Conservation (phyloP, 2,888 invertebrate genomes). For the Keiferia lycopersicella region DNA sequence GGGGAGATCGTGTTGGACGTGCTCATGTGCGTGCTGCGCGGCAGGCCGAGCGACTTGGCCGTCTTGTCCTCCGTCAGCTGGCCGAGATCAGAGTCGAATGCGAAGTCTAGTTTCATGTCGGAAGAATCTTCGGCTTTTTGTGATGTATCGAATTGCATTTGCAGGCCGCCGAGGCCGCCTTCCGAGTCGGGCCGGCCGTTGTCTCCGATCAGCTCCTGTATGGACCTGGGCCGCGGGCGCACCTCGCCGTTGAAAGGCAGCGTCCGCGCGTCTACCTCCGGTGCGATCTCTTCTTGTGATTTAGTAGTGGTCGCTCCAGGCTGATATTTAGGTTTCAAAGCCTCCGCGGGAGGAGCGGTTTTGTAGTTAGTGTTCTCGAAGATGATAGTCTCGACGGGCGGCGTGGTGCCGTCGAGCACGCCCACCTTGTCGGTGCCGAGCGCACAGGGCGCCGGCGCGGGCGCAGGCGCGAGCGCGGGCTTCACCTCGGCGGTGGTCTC, state of each 20-base stretch:
- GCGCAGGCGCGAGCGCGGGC: slow-evolving; percentile 42
- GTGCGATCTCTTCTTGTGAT: slow-evolving; percentile 70
- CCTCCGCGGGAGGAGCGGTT: slow-evolving; percentile 85
- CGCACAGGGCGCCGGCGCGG: slow-evolving; percentile 43
- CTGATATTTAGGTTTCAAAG: slow-evolving; percentile 84
- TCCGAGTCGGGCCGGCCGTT: slow-evolving; percentile 60
- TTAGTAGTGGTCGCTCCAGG: slow-evolving; percentile 67
- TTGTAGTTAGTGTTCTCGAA: slow-evolving; percentile 96
- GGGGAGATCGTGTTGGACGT: slow-evolving; percentile 88
- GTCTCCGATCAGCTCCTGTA: slow-evolving; percentile 73
- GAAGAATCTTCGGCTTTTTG: slow-evolving; percentile 87
- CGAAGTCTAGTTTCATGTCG: slow-evolving; percentile 95
- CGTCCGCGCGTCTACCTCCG: slow-evolving; percentile 75
- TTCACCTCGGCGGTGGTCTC: slow-evolving; percentile 62
- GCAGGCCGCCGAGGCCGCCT: slow-evolving; percentile 80
- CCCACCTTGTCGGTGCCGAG: slow-evolving; percentile 75
- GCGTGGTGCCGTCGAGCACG: slow-evolving; percentile 87
- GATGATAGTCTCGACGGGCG: slow-evolving; percentile 93
- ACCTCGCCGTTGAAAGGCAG: slow-evolving; percentile 71
- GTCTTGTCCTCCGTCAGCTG: slow-evolving; percentile 88
- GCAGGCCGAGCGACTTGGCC: slow-evolving; percentile 71
- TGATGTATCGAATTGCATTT: slow-evolving; percentile 83
- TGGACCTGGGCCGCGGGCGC: slow-evolving; percentile 66
- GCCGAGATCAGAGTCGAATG: slow-evolving; percentile 91
- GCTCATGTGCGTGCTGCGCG: slow-evolving; percentile 83